Evolutionary conservation across 92 coral and sea anemone species (phyloP).

Genomic region (Isaurus tuberculatus): DNA sequence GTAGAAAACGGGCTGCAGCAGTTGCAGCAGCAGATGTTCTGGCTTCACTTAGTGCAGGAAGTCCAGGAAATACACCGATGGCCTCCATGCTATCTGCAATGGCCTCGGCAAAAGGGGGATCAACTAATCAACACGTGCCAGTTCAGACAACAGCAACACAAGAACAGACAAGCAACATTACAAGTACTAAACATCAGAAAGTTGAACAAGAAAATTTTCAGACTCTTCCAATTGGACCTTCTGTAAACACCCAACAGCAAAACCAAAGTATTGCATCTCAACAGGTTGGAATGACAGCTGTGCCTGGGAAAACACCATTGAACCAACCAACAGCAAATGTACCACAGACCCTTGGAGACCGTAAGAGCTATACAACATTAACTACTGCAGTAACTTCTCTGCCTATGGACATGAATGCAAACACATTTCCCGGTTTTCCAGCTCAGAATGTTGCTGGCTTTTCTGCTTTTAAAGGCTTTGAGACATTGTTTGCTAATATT

Average conservation of each 20-base stretch:
- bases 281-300: slow-evolving; percentile 2
- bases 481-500: slow-evolving; percentile 38
- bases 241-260: slow-evolving; percentile 6
- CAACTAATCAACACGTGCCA: slow-evolving; percentile 9
- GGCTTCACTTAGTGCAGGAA: slow-evolving; percentile 80
- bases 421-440: slow-evolving; percentile 36
- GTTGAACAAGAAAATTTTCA: slow-evolving; percentile 27
- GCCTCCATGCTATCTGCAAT: slow-evolving; percentile 87
- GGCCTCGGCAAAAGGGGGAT: slow-evolving; percentile 58
- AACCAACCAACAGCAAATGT: slow-evolving; percentile 29
- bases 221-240: neutral
- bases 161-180: neutral
- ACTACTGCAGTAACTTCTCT: slow-evolving; percentile 27
- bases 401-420: slow-evolving; percentile 45
- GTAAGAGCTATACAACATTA: slow-evolving; percentile 39
- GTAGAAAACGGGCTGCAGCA: slow-evolving; percentile 72
- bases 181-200: slow-evolving; percentile 14
- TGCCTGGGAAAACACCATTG: slow-evolving; percentile 17
- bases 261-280: slow-evolving; percentile 8
- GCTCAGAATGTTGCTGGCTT: slow-evolving; percentile 35
- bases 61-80: slow-evolving; percentile 85
- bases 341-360: slow-evolving; percentile 28
- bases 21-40: slow-evolving; percentile 93
- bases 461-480: slow-evolving; percentile 43
- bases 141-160: slow-evolving; percentile 15